phyloP scores from a whole-genome alignment of 2,113 vertebrate genomes.

The Emydura subglobosa region DNA sequence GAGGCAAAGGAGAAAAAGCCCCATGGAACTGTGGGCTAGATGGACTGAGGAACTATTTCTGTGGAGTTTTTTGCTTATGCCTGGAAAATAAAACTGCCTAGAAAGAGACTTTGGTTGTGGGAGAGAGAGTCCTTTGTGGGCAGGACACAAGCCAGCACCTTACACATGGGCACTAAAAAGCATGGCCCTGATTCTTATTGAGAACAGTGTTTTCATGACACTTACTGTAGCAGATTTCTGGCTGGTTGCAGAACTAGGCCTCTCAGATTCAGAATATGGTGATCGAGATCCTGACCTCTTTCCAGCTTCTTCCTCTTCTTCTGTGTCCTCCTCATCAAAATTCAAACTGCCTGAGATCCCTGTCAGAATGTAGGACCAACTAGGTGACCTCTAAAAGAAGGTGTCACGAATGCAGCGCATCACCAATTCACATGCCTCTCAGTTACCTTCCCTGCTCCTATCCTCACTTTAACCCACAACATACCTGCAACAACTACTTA shows the following conservation, averaged over 20 bases:
- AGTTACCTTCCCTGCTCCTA: neutral
- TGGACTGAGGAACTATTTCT: neutral
- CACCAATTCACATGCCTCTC: neutral
- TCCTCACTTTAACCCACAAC: neutral
- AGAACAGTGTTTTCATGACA: slow-evolving; percentile 20
- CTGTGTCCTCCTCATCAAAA: slow-evolving; percentile 91
- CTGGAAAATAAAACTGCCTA: neutral
- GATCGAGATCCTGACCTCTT: slow-evolving; percentile 76
- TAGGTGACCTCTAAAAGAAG: neutral
- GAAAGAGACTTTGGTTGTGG: neutral
- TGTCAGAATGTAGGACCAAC: slow-evolving; percentile 64
- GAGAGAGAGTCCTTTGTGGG: neutral
- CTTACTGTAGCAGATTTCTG: slow-evolving; percentile 86
- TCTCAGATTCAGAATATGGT: slow-evolving; percentile 75
- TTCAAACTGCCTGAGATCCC: slow-evolving; percentile 93
- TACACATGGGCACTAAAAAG: neutral
- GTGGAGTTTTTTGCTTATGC: neutral
- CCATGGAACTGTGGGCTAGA: neutral
- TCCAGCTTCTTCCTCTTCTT: slow-evolving; percentile 79
- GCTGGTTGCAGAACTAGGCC: slow-evolving; percentile 85
- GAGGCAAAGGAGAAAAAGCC: neutral
- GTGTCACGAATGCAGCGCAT: neutral
- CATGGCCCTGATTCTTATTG: neutral
- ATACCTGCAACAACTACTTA: neutral
- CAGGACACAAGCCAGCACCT: neutral